These are phyloP conservation scores for Grallaria varia DNA, from an alignment of 2,113 vertebrate species.

Conservation along the genomic window DNA sequence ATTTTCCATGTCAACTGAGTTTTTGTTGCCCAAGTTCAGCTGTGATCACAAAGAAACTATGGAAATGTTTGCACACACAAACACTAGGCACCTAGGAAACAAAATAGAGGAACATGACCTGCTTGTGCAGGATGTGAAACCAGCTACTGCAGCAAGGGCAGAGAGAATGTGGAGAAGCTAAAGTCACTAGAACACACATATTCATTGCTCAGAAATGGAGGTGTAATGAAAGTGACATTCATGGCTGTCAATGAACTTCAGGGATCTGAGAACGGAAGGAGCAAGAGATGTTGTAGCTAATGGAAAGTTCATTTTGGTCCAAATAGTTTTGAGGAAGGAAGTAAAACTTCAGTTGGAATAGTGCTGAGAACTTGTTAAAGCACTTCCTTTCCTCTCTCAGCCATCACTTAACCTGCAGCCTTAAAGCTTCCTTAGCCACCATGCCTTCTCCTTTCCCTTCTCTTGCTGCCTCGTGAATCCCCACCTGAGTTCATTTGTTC, in stretches of 20 bases:
- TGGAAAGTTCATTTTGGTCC: background rate
- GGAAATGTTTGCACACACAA: conserved; percentile 45
- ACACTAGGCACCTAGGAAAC: conserved; percentile 48
- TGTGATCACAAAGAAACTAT: background rate
- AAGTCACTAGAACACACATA: background rate
- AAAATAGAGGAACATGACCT: conserved; percentile 26
- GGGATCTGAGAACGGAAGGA: background rate
- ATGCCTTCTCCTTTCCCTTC: background rate
- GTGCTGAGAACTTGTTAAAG: background rate
- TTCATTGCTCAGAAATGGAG: background rate
- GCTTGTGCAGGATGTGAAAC: conserved; percentile 22
- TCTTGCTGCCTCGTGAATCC: background rate
- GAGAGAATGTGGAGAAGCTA: background rate
- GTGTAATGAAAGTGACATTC: background rate
- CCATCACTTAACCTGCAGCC: background rate
- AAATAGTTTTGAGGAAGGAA: background rate
- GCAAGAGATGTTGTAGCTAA: background rate
- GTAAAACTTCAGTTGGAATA: background rate
- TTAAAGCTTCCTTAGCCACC: background rate
- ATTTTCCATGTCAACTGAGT: conserved; percentile 38
- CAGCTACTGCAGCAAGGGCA: background rate
- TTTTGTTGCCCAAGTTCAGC: background rate
- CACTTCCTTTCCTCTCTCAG: background rate
- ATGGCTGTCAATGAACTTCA: background rate
- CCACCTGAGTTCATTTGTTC: background rate